Evolutionary conservation across 2,888 invertebrate species (phyloP), one percentile per base, ranked within the genome.

Genomic region (Leptopilina drosophilae): DNA sequence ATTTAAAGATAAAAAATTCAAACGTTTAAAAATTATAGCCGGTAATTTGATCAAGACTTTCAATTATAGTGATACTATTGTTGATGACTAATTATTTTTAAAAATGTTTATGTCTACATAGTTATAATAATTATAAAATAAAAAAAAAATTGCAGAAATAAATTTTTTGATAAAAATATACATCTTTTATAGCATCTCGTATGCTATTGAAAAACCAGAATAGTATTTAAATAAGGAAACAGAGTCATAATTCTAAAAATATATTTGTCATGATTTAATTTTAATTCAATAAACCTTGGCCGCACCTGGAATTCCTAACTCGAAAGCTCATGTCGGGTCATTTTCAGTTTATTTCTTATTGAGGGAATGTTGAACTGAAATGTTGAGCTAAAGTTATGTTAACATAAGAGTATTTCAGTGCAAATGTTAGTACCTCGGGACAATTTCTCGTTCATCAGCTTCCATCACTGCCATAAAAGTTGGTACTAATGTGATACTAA

Each of bases 381-480:
- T n/a, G 56, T 73, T 73, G 56, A 73, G 53, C 56, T 53, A 73
- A 56, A 73, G 53, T 73, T 73, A 73, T 73, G 53, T 33, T 9
- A 56, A 56, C 56, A 73, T 73, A 56, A 56, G 53, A 73, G n/a
- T 33, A 20, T 73, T 80, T 81, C 69, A 69, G 49, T 73, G 79
- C 79, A 79, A 77, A 75, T 77, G 80, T 80, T 73, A 81, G 64
- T 53, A 53, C 49, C 53, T 8, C 4, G 33, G n/a, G 33, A 73
- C 53, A 73, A 73, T 33, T 73, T 73, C 56, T 73, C 56, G 56
- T 56, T 73, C 33, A 40, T 56, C 73, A 73, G 73, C 53, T 73
- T 73, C 53, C 73, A 73, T 73, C 73, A 73, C 73, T 56, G 73
- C 73, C 73, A 56, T 56, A 56, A 73, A 69, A 73, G 73, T 33